phyloP scores from a whole-genome alignment of 2,888 invertebrate genomes.

The Stegana nigrithorax region DNA sequence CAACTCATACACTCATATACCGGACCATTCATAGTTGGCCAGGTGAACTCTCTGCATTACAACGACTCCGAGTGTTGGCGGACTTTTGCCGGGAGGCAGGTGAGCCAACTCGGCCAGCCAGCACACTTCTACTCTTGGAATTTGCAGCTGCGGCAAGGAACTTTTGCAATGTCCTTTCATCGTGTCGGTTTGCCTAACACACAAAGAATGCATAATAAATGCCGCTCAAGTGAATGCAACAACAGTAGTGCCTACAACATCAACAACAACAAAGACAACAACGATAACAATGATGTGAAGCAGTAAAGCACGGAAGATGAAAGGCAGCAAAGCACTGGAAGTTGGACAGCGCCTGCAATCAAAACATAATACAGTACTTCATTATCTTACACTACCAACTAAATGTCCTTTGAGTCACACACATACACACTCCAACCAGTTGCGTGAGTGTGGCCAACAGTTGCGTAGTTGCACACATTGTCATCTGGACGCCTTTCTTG shows the following conservation, averaged over 20 bases:
- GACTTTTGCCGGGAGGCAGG: background rate
- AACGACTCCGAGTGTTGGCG: background rate
- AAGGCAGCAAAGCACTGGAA: no score
- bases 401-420: background rate
- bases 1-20: background rate
- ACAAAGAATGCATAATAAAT: background rate
- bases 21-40: background rate
- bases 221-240: background rate
- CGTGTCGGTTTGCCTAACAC: background rate
- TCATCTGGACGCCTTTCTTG: no score
- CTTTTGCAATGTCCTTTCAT: constrained; percentile 6
- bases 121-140: no score
- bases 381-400: background rate
- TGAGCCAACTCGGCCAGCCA: no score
- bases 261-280: background rate
- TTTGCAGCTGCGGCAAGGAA: background rate
- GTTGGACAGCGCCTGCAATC: no score
- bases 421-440: no score
- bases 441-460: no score
- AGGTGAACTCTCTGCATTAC: background rate
- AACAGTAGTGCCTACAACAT: background rate
- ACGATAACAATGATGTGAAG: no score
- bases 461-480: no score
- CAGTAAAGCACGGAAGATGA: no score
- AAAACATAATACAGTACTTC: background rate